Percentiles rank a stretch among this genome's conserved stretches.
Evolutionary conservation across 1,140 invertebrate species (phyloP).

Genomic region (Maconellicoccus hirsutus): DNA sequence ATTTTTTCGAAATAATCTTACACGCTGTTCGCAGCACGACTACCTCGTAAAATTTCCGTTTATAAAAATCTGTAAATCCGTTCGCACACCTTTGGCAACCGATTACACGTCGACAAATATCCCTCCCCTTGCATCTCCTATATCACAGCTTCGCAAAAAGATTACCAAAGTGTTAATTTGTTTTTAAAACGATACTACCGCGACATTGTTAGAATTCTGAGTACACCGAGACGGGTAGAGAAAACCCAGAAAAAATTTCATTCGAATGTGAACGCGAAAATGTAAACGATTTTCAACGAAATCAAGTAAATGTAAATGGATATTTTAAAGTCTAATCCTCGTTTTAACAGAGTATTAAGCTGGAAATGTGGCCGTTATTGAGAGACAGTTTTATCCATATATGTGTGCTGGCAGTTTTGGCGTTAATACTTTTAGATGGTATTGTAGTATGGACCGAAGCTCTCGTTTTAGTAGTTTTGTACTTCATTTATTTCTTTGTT

Average conservation of each 20-base stretch:
- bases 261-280: too few species aligned
- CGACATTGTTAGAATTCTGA: background rate
- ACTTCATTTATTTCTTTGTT: constrained; percentile 50
- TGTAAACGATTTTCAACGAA: background rate
- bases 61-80: too few species aligned
- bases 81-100: background rate
- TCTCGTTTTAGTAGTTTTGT: constrained; percentile 50
- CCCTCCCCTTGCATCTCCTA: background rate
- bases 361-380: constrained; percentile 72
- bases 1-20: background rate
- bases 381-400: constrained; percentile 73
- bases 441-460: constrained; percentile 68
- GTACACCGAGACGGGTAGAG: background rate
- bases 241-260: background rate
- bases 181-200: background rate
- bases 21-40: background rate
- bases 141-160: too few species aligned
- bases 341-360: constrained; percentile 52
- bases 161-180: background rate
- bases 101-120: background rate
- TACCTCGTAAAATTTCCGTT: background rate
- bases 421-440: constrained; percentile 66
- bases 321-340: background rate
- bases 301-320: background rate
- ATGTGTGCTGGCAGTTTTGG: constrained; percentile 58